These are phyloP conservation scores for Gopherus flavomarginatus DNA, from an alignment of 2,113 vertebrate genomes.

Conservation along the genomic window DNA sequence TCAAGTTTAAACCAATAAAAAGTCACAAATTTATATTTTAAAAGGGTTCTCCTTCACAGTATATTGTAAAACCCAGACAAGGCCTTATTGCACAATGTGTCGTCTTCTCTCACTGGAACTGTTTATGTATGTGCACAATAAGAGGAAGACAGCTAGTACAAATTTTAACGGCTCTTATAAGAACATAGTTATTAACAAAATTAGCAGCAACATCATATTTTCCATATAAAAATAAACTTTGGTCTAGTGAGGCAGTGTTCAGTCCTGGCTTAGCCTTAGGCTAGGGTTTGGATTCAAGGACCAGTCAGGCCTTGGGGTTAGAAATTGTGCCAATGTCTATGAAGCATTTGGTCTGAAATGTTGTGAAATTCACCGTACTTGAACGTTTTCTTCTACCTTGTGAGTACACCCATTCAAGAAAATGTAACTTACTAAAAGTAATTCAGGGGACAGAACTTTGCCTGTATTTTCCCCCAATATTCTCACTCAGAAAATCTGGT, in stretches of 20 bases:
- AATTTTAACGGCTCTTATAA: neutral
- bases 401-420: neutral
- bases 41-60: neutral
- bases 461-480: neutral
- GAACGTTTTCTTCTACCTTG: fast-evolving
- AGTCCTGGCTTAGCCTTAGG: neutral
- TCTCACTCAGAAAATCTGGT: neutral
- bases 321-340: neutral
- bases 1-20: neutral
- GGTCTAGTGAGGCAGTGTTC: neutral
- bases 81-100: neutral
- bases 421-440: neutral
- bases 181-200: neutral
- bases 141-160: constrained; percentile 7
- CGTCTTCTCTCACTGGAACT: constrained; percentile 36
- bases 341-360: neutral
- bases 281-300: neutral
- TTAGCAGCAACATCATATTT: constrained; percentile 32
- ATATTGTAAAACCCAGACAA: neutral
- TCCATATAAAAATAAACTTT: neutral
- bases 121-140: constrained; percentile 20
- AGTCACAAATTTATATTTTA: neutral
- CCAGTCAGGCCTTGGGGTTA: neutral
- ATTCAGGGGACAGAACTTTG: neutral
- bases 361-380: neutral